Evolutionary conservation across 2,888 invertebrate genomes (phyloP).

Genomic region (Incurvaria masculella): DNA sequence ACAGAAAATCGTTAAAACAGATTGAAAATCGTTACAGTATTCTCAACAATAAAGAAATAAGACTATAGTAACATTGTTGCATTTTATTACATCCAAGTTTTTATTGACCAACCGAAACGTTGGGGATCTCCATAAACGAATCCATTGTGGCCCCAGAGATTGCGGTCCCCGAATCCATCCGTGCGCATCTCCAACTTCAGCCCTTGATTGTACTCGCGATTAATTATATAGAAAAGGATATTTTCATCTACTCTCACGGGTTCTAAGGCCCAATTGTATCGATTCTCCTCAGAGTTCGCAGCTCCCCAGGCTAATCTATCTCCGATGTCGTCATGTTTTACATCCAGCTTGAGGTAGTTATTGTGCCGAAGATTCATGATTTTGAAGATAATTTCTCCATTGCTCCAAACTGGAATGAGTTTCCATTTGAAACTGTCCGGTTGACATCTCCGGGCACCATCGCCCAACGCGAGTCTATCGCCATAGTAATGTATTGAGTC

Average conservation of each 20-base stretch:
- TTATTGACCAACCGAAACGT: too few relatives aligned
- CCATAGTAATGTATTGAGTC: conserved; percentile 13
- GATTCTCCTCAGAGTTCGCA: conserved; percentile 10
- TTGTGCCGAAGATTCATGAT: conserved; percentile 19
- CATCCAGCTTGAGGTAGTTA: conserved; percentile 22
- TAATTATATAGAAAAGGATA: conserved; percentile 21
- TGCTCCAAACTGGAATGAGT: conserved; percentile 19
- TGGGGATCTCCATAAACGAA: too few relatives aligned
- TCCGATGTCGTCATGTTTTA: conserved; percentile 12
- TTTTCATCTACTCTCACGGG: conserved; percentile 18
- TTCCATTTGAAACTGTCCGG: conserved; percentile 21
- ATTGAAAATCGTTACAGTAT: too few relatives aligned
- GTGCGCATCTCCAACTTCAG: conserved; percentile 18
- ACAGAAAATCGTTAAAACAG: too few relatives aligned
- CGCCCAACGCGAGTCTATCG: conserved; percentile 21
- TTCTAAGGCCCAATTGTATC: conserved; percentile 21
- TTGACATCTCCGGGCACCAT: conserved; percentile 17
- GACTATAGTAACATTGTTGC: too few relatives aligned
- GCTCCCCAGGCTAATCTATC: conserved; percentile 22
- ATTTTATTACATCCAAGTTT: too few relatives aligned
- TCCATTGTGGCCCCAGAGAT: conserved; percentile 22
- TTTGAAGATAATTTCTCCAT: conserved; percentile 21
- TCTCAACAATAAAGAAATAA: too few relatives aligned
- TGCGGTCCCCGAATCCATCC: conserved; percentile 17
- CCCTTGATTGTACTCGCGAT: conserved; percentile 19